These are phyloP conservation scores for Amphipyra berbera DNA, from an alignment of 2,888 invertebrate genomes.

Conservation along the genomic window DNA sequence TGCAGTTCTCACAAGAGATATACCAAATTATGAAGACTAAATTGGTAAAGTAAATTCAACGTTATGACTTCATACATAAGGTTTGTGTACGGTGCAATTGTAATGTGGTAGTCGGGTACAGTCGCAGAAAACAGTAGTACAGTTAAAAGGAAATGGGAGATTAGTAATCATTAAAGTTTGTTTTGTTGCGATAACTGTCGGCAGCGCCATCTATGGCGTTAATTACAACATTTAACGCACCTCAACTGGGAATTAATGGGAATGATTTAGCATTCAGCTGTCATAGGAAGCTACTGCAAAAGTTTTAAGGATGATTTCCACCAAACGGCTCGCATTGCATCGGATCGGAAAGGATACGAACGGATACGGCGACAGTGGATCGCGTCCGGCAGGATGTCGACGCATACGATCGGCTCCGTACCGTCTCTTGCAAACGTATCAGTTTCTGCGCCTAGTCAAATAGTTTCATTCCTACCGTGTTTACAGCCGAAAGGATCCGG, in stretches of 20 bases:
- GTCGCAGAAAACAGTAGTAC: slow-evolving; percentile 40
- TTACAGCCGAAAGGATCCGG: too few species aligned
- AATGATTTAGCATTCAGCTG: slow-evolving; percentile 3
- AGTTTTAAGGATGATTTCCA: too few species aligned
- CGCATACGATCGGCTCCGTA: too few species aligned
- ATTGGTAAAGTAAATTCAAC: slow-evolving; percentile 1
- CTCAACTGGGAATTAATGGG: slow-evolving; percentile 4
- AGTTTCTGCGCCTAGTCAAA: too few species aligned
- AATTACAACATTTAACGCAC: slow-evolving; percentile 19
- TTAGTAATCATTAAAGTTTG: slow-evolving; percentile 55
- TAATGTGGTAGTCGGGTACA: slow-evolving; percentile 2
- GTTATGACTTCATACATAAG: background rate
- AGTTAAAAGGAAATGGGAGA: slow-evolving; percentile 55
- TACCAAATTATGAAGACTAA: background rate
- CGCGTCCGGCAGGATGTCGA: too few species aligned
- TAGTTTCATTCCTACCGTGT: too few species aligned
- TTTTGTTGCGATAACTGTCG: slow-evolving; percentile 46
- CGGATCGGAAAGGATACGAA: too few species aligned
- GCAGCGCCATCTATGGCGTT: slow-evolving; percentile 45
- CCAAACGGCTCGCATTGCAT: too few species aligned
- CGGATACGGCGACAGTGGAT: too few species aligned
- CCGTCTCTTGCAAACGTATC: too few species aligned
- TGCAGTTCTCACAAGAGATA: background rate
- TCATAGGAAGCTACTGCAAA: background rate
- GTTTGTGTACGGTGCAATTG: slow-evolving; percentile 1